phyloP scores from a whole-genome alignment of 2,888 invertebrate genomes.

The Agapostemon virescens region DNA sequence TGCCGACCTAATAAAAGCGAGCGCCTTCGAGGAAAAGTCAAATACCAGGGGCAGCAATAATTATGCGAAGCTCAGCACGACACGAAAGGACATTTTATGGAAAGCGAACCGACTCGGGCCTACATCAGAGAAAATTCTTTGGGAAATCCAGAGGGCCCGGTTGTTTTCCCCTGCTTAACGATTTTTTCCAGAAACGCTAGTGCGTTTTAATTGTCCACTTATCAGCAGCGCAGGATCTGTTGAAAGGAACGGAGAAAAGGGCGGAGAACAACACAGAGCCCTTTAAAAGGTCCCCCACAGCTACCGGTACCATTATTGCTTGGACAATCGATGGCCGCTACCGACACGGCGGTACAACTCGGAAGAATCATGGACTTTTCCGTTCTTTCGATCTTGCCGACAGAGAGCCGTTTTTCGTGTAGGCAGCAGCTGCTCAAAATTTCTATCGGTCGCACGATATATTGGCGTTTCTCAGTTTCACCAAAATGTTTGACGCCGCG shows the following conservation, averaged over 20 bases:
- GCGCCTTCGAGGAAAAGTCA: slow-evolving; percentile 20
- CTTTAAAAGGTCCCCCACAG: slow-evolving; percentile 66
- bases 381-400: slow-evolving; percentile 14
- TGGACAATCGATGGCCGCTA: slow-evolving; percentile 45
- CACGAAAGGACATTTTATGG: not conserved
- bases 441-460: slow-evolving; percentile 11
- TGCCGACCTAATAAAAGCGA: slow-evolving; percentile 19
- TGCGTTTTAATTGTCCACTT: slow-evolving; percentile 67
- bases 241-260: slow-evolving; percentile 58
- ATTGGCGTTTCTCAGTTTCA: not conserved
- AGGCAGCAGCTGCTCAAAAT: not conserved
- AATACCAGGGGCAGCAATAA: slow-evolving; percentile 19
- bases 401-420: slow-evolving; percentile 1
- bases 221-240: slow-evolving; percentile 65
- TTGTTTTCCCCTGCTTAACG: slow-evolving; percentile 43
- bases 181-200: slow-evolving; percentile 52
- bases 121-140: slow-evolving; percentile 13
- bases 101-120: not conserved
- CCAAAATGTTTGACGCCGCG: not conserved
- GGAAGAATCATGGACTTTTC: slow-evolving; percentile 17
- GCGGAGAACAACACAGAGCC: slow-evolving; percentile 49
- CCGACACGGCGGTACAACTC: slow-evolving; percentile 24
- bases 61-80: not conserved
- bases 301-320: slow-evolving; percentile 62
- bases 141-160: slow-evolving; percentile 15